These are phyloP conservation scores for Echeneis naucrates DNA, from an alignment of 2,797 vertebrate genomes.

Conservation along the genomic window DNA sequence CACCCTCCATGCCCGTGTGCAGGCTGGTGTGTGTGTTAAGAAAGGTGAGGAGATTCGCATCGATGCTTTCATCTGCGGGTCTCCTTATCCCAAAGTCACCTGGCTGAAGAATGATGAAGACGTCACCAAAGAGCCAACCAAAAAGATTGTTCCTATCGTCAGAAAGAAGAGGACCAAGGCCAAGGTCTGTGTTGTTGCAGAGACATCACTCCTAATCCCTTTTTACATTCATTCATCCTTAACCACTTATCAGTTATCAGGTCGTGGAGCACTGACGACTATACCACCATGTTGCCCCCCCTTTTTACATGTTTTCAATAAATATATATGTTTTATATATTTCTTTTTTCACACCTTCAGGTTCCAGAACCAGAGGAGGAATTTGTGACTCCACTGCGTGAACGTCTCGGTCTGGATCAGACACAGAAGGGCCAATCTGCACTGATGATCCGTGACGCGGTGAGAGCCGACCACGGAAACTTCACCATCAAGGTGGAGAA, in stretches of 20 bases:
- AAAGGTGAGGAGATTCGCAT: constrained; percentile 92
- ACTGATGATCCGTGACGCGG: constrained; percentile 90
- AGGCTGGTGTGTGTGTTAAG: constrained; percentile 89
- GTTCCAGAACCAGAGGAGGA: constrained; percentile 87
- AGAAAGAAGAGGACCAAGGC: constrained; percentile 86
- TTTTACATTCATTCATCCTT: too few species aligned
- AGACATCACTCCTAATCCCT: background rate
- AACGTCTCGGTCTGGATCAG: constrained; percentile 92
- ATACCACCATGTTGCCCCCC: too few species aligned
- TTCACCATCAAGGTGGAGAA: constrained; percentile 95
- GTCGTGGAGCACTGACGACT: too few species aligned
- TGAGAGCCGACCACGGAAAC: constrained; percentile 90
- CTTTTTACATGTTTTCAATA: too few species aligned
- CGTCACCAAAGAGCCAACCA: constrained; percentile 89
- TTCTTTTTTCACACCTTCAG: constrained; percentile 46
- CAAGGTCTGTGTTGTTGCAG: constrained; percentile 53
- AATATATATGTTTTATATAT: rapidly evolving
- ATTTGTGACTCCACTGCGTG: constrained; percentile 88
- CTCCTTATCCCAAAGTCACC: constrained; percentile 93
- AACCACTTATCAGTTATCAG: too few species aligned
- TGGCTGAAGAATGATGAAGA: constrained; percentile 94
- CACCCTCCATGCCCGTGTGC: constrained; percentile 86
- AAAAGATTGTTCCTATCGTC: constrained; percentile 81
- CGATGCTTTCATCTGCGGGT: constrained; percentile 92
- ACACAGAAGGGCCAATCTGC: constrained; percentile 88